Base-by-base conservation (phyloP, 2,888 invertebrate genomes). In the Tribolium freemani region DNA sequence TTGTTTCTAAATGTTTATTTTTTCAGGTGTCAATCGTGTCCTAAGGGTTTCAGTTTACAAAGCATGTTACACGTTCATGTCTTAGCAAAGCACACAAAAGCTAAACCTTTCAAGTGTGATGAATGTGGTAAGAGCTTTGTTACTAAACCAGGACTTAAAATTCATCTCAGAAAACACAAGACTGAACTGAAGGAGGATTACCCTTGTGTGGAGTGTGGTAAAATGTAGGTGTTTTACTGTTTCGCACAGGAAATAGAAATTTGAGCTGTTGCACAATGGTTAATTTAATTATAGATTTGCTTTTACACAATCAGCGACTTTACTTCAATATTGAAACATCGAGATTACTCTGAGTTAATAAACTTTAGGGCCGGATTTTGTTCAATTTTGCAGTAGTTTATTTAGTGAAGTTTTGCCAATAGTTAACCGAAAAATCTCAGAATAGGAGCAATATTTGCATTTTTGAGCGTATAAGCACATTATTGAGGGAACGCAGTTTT, bases 31-130 rank as follows among this genome's bases (percentile, higher is more conserved):
- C 87, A 88, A 48, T 85, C 87, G 51, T 91, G 90, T 82, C 83
- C 84, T 20, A 88, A 89, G 78, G 84, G 87, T 1, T 91, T 90
- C 80, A 86, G 88, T 46, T 87, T 90, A 0, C 87, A 89, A 63
- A 88, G 89, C 1, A 84, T 88, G 76, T 85, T 90, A 30, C 88
- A 89, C 73, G 85, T 87, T 0, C 91, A 91, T 82, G 87, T 88
- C 64, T 85, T 88, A 71, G 87, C 87, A 0, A 88, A 87, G 80
- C 89, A 89, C 60, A 84, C 85, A 26, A 83, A 85, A 77, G 83
- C 80, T 69, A 86, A 88, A 81, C 89, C 89, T 0, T 87, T 83
- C 72, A 82, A 77, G 50, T 87, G 87, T 76, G 85, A 85, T 31
- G 85, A 86, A 69, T 87, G 87, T 77, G 84, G 85, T 2, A 86